Conservation (phyloP, 2,113 vertebrate species). For the Barbus barbus region DNA sequence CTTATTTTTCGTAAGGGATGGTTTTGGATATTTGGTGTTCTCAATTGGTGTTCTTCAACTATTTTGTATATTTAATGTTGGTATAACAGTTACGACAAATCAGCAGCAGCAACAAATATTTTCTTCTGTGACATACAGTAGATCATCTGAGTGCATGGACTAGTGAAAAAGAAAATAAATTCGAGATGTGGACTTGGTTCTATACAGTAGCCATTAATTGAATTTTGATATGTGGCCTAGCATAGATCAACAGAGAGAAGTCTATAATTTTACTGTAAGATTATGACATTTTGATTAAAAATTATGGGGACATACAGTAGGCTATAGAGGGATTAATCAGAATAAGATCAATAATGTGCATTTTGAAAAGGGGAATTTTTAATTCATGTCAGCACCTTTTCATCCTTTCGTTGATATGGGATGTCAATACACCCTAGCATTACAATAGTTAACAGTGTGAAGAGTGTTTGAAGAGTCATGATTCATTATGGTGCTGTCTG, state of each 20-base stretch:
- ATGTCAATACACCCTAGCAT: background rate
- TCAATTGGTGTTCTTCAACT: background rate
- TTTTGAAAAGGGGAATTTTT: background rate
- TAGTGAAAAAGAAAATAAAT: background rate
- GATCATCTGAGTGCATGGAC: background rate
- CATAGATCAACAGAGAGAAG: background rate
- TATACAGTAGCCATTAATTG: background rate
- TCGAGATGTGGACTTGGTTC: background rate
- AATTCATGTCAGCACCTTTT: background rate
- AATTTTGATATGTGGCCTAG: background rate
- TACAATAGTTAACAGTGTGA: background rate
- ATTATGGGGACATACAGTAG: background rate
- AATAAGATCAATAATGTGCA: background rate
- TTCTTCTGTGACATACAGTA: background rate
- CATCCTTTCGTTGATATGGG: background rate
- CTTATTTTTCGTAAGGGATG: too few species aligned
- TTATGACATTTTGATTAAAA: background rate
- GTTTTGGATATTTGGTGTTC: background rate
- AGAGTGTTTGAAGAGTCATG: background rate
- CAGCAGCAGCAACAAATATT: too few species aligned
- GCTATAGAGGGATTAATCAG: background rate
- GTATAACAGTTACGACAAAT: background rate
- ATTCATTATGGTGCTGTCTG: constrained; percentile 10
- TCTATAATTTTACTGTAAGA: background rate
- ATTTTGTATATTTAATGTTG: background rate